These are phyloP conservation scores for Iguana delicatissima DNA, from an alignment of 2,797 vertebrate species.

Conservation along the genomic window DNA sequence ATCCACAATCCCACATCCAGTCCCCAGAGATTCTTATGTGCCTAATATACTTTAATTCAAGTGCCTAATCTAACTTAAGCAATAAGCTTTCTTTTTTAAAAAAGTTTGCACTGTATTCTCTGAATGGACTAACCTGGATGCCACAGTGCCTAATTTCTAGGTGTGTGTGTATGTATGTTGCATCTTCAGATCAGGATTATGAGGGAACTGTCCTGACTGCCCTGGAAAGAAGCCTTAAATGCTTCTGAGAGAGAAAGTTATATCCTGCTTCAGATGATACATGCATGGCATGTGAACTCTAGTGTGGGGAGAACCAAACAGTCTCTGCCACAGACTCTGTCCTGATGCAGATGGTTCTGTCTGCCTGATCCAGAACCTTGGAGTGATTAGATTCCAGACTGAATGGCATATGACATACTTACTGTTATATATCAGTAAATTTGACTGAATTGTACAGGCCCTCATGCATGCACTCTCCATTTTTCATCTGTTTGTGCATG, in stretches of 20 bases:
- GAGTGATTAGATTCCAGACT: not conserved
- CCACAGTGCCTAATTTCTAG: not conserved
- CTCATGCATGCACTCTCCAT: not conserved
- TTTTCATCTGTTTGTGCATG: not conserved
- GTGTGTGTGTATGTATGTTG: not conserved
- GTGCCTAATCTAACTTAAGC: not conserved
- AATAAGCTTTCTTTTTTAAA: not conserved
- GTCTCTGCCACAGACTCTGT: not conserved
- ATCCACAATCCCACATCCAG: not conserved
- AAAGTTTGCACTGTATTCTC: not conserved
- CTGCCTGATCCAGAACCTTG: not conserved
- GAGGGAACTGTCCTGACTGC: too few relatives aligned
- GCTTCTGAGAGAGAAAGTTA: not conserved
- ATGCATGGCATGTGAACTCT: not conserved
- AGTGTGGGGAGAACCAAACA: not conserved
- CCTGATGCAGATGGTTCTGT: not conserved
- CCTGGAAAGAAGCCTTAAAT: not conserved
- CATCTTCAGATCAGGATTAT: not conserved
- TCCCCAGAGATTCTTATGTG: not conserved
- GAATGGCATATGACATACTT: not conserved
- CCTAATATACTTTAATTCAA: not conserved
- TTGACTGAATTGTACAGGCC: too few relatives aligned
- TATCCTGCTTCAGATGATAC: not conserved
- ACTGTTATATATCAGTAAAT: not conserved
- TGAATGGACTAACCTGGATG: not conserved